Conservation (phyloP, 2,113 vertebrate genomes). For the Mesitornis unicolor region DNA sequence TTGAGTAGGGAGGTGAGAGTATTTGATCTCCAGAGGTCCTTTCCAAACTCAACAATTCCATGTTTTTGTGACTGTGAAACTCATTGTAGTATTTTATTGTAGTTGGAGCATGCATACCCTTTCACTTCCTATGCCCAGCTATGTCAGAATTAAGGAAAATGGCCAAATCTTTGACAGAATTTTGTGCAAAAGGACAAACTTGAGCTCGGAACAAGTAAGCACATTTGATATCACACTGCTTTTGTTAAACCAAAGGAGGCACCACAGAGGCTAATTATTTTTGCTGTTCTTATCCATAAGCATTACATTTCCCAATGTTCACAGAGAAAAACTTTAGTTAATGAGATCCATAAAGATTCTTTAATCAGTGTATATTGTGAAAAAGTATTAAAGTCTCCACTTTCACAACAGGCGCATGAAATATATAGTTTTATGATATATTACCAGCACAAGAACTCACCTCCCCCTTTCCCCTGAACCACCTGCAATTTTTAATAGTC, state of each 20-base stretch:
- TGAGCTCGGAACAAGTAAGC: background rate
- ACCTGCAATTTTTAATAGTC: constrained; percentile 86
- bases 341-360: constrained; percentile 80
- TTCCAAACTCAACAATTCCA: background rate
- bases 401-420: constrained; percentile 78
- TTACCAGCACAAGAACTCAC: constrained; percentile 75
- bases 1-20: background rate
- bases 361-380: constrained; percentile 75
- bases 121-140: background rate
- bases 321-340: constrained; percentile 66
- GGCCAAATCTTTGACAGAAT: background rate
- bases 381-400: constrained; percentile 75
- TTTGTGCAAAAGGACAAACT: constrained; percentile 6
- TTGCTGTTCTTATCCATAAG: constrained; percentile 59
- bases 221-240: background rate
- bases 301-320: constrained; percentile 65
- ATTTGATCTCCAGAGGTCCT: background rate
- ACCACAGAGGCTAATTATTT: constrained; percentile 69
- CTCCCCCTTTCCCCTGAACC: constrained; percentile 73
- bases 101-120: background rate
- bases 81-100: background rate
- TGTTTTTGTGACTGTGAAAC: background rate
- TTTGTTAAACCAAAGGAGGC: constrained; percentile 53
- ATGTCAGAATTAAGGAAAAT: background rate
- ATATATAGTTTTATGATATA: constrained; percentile 78